Evolutionary conservation across 1,140 invertebrate genomes (phyloP).

Genomic region (Drosophila chauvacae): DNA sequence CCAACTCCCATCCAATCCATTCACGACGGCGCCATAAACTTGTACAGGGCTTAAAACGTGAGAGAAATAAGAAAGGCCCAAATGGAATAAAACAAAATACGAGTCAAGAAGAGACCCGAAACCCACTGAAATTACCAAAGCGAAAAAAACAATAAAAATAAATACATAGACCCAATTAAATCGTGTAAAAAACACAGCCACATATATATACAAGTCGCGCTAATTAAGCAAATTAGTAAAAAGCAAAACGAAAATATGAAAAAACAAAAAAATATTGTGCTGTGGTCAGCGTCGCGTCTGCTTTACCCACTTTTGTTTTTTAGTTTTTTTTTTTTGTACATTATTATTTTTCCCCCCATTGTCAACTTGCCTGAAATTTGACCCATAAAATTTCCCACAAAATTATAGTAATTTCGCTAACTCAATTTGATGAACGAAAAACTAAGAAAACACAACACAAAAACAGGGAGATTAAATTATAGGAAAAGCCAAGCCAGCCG

Average conservation of each 20-base stretch:
- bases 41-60: conserved; percentile 66
- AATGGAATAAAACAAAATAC: conserved; percentile 40
- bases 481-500: conserved; percentile 44
- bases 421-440: conserved; percentile 69
- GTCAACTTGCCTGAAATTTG: conserved; percentile 74
- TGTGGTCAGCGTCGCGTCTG: conserved; percentile 68
- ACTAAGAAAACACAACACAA: conserved; percentile 14
- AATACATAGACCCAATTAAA: conserved; percentile 63
- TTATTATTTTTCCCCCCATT: conserved; percentile 42
- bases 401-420: conserved; percentile 82
- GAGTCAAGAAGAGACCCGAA: conserved; percentile 22
- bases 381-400: conserved; percentile 81
- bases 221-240: conserved; percentile 79
- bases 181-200: conserved; percentile 55
- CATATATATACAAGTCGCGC: conserved; percentile 47
- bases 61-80: conserved; percentile 73
- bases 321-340: conserved; percentile 1
- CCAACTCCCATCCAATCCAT: conserved; percentile 33
- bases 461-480: conserved; percentile 41
- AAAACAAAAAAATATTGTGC: conserved; percentile 12
- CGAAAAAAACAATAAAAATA: conserved; percentile 54
- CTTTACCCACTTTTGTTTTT: conserved; percentile 38
- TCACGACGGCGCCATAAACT: conserved; percentile 66
- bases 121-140: conserved; percentile 52
- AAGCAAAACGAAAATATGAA: conserved; percentile 40